These are phyloP conservation scores for Cyclopterus lumpus DNA, from an alignment of 2,797 vertebrate species.

Conservation along the genomic window DNA sequence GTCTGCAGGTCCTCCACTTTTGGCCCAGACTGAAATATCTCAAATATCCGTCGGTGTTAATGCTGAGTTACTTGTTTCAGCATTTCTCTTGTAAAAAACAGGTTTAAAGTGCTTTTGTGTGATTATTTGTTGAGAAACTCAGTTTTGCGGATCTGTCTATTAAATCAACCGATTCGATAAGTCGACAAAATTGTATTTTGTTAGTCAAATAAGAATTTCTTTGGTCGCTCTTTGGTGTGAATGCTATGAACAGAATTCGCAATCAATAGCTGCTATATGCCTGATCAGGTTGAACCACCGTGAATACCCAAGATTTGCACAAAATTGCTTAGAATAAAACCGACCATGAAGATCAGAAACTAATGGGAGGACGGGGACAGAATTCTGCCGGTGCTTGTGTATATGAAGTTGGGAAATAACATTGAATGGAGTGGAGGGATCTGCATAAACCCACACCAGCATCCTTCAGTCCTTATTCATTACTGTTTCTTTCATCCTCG, in stretches of 20 bases:
- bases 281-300: conserved; percentile 21
- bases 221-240: neutral
- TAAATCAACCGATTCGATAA: neutral
- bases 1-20: neutral
- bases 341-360: conserved; percentile 21
- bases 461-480: conserved; percentile 66
- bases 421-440: conserved; percentile 47
- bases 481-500: conserved; percentile 60
- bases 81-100: neutral
- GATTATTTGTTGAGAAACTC: neutral
- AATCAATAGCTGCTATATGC: neutral
- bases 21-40: conserved; percentile 1
- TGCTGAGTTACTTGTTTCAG: neutral
- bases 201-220: neutral
- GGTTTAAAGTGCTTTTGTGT: neutral
- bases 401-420: conserved; percentile 50
- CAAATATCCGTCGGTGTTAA: neutral
- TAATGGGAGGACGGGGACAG: conserved; percentile 12
- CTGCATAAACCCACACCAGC: conserved; percentile 50
- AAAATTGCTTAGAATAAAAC: conserved; percentile 26
- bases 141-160: neutral
- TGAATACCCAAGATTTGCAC: conserved; percentile 29
- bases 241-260: conserved; percentile 10
- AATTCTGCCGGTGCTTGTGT: conserved; percentile 19
- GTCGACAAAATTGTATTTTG: neutral